phyloP scores from a whole-genome alignment of 1,140 invertebrate genomes.

The Bombyx mandarina region DNA sequence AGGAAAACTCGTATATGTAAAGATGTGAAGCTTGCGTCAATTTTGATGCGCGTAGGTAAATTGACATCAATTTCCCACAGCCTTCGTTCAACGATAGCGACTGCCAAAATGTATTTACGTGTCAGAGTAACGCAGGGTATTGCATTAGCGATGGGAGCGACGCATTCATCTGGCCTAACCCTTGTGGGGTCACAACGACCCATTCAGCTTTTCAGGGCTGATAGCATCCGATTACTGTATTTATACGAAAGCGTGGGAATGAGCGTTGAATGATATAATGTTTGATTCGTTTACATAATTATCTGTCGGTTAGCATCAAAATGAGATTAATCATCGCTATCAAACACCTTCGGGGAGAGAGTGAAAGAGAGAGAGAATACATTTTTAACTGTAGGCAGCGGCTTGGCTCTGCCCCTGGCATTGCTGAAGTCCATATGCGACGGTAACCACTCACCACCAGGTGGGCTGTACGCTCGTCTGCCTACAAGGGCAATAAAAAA shows the following conservation, averaged over 20 bases:
- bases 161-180: slow-evolving; percentile 50
- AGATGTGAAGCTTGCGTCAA: too few species aligned
- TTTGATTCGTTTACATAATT: not conserved
- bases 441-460: too few species aligned
- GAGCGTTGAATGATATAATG: not conserved
- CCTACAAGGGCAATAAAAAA: too few species aligned
- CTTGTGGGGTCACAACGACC: slow-evolving; percentile 35
- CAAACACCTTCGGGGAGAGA: too few species aligned
- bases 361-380: too few species aligned
- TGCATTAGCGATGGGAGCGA: slow-evolving; percentile 26
- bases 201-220: slow-evolving; percentile 28
- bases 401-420: too few species aligned
- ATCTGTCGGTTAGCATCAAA: too few species aligned
- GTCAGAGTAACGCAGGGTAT: slow-evolving; percentile 28
- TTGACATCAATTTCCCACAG: slow-evolving; percentile 1
- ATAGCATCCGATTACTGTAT: slow-evolving; percentile 30
- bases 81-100: slow-evolving; percentile 1
- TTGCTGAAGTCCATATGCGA: too few species aligned
- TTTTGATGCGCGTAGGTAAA: not conserved
- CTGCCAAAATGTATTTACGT: slow-evolving; percentile 28
- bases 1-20: too few species aligned
- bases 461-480: too few species aligned
- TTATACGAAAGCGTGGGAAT: slow-evolving; percentile 15
- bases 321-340: too few species aligned
- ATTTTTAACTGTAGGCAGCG: too few species aligned